Evolutionary conservation across 2,888 invertebrate species (phyloP), one percentile per base, ranked within the genome.

Genomic region (Byasa hedistus): DNA sequence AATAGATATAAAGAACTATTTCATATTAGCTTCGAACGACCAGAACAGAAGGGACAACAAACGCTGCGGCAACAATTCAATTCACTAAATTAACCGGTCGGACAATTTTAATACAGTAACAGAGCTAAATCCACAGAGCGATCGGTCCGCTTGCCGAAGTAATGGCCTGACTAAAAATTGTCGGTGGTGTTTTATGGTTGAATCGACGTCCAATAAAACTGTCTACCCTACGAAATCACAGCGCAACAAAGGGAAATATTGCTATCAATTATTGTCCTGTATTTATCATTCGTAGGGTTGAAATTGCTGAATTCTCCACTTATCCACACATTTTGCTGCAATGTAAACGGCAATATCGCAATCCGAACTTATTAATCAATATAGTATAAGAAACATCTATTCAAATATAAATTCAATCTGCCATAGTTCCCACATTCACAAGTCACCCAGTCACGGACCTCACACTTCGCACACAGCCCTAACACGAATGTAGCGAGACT

Each of bases 191-290:
- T 68, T 68, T 64, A 64, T 57, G 57, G 63, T 64, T 57, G 57
- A 58, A 64, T 64, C 61, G 61, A 64, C 57, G 61, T 55, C 64
- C 61, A 65, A 65, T 65, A 65, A 68, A 68, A 68, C 68, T 64
- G 64, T 64, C 61, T 62, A 57, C 61, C 56, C 59, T 52, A 56
- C 61, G 60, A 65, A 66, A 69, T 68, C 70, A 63, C 69, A 59
- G 44, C 62, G 65, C 68, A 67, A 68, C 69, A 72, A 69, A 72
- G 70, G 64, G 65, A 76, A 79, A 83, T 81, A 81, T 82, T 80
- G 78, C 80, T 74, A 81, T 80, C 82, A 82, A 84, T 85, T 83
- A 84, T 77, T 77, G 78, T 74, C 66, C 77, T 79, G 78, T 79
- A 82, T 84, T 81, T 78, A 82, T 83, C 84, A 84, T 77, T 81